Conservation (phyloP, 1,140 invertebrate genomes). For the Drosophila aff. region DNA sequence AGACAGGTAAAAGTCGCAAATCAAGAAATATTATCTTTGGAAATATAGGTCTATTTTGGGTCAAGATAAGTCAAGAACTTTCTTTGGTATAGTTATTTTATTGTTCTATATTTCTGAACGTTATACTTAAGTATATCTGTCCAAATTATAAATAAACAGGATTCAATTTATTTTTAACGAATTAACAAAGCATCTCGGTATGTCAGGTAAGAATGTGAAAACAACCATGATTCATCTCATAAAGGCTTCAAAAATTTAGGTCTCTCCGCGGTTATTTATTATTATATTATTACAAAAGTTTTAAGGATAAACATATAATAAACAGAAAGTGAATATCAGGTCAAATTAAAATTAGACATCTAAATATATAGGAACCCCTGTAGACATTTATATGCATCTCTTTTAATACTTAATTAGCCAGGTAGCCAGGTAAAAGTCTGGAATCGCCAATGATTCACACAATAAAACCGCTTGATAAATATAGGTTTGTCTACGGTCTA, state of each 20-base stretch:
- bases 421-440: neutral
- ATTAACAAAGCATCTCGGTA: neutral
- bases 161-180: neutral
- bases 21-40: too few relatives aligned
- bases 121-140: too few relatives aligned
- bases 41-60: neutral
- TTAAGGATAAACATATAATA: too few relatives aligned
- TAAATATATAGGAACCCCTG: neutral
- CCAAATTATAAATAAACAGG: too few relatives aligned
- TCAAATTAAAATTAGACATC: neutral
- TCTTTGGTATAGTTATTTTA: too few relatives aligned
- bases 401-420: neutral
- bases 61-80: too few relatives aligned
- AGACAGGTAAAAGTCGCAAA: neutral
- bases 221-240: neutral
- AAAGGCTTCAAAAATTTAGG: neutral
- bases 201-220: neutral
- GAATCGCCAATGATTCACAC: slow-evolving; percentile 13
- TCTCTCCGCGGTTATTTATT: neutral
- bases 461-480: slow-evolving; percentile 3
- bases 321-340: neutral
- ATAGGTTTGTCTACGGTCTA: slow-evolving; percentile 13
- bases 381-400: neutral
- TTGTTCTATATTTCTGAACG: too few relatives aligned
- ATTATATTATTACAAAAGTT: too few relatives aligned